phyloP scores from a whole-genome alignment of 2,113 vertebrate species.

The Oryctolagus cuniculus region DNA sequence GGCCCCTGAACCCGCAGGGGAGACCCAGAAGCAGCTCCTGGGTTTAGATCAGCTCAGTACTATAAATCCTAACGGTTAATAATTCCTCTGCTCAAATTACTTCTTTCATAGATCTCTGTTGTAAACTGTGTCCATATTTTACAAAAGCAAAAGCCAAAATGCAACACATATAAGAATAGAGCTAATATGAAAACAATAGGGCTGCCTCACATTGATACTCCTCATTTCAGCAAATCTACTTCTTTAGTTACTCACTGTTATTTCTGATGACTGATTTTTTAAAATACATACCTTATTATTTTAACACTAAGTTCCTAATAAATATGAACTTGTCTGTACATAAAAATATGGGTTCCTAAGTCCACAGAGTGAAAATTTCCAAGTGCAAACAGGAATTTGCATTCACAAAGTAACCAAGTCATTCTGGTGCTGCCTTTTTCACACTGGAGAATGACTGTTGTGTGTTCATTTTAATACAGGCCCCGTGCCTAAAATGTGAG shows the following conservation, averaged over 20 bases:
- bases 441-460: background rate
- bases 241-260: background rate
- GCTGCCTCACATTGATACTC: background rate
- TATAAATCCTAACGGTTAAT: no score
- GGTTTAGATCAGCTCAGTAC: no score
- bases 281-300: background rate
- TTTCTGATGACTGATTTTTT: background rate
- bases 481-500: background rate
- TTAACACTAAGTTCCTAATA: slow-evolving; percentile 6
- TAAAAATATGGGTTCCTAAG: background rate
- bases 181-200: background rate
- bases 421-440: background rate
- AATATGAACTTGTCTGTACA: background rate
- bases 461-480: background rate
- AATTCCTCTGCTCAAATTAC: background rate
- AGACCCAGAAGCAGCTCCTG: no score
- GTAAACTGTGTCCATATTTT: background rate
- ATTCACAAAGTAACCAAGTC: background rate
- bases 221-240: background rate
- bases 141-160: background rate
- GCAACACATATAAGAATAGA: background rate
- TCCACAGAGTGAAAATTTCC: background rate
- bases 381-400: background rate
- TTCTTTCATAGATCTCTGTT: background rate
- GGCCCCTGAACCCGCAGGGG: no score